Conservation (phyloP, 1,140 invertebrate genomes). For the Bursaphelenchus mucronatus region DNA sequence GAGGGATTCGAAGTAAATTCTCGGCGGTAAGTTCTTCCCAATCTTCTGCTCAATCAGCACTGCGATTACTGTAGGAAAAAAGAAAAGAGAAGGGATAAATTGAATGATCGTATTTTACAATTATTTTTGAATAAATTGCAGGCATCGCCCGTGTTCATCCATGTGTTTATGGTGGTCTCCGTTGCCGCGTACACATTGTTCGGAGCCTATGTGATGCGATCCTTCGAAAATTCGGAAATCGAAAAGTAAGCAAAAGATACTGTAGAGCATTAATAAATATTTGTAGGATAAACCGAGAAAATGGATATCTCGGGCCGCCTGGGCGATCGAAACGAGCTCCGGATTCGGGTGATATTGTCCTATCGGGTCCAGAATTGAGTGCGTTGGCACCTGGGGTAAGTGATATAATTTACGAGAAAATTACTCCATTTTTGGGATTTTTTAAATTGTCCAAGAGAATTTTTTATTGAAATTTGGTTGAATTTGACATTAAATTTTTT, state of each 20-base stretch:
- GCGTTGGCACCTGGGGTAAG: constrained; percentile 24
- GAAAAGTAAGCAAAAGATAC: constrained; percentile 23
- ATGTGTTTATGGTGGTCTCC: constrained; percentile 35
- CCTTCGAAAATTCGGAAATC: constrained; percentile 30
- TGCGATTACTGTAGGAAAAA: no score
- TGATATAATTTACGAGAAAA: no score
- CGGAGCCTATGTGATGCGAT: constrained; percentile 33
- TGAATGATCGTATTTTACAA: no score
- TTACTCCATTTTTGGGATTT: no score
- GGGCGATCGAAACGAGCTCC: constrained; percentile 3
- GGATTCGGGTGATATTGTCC: constrained; percentile 8
- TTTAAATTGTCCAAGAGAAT: neutral
- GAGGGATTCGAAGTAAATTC: no score
- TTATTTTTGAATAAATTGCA: neutral
- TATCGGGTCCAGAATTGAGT: constrained; percentile 20
- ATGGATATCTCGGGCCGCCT: constrained; percentile 8
- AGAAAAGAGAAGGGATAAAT: no score
- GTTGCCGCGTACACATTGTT: constrained; percentile 39
- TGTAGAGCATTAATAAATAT: neutral
- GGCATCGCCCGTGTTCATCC: constrained; percentile 36
- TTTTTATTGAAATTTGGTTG: constrained; percentile 13
- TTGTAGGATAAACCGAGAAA: constrained; percentile 26
- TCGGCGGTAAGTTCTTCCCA: no score
- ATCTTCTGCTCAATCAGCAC: no score
- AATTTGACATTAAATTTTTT: constrained; percentile 8